Percentiles rank a stretch among this genome's conserved stretches.
These are phyloP conservation scores for Sparidentex hasta DNA, from an alignment of 2,797 vertebrate genomes.

Conservation along the genomic window DNA sequence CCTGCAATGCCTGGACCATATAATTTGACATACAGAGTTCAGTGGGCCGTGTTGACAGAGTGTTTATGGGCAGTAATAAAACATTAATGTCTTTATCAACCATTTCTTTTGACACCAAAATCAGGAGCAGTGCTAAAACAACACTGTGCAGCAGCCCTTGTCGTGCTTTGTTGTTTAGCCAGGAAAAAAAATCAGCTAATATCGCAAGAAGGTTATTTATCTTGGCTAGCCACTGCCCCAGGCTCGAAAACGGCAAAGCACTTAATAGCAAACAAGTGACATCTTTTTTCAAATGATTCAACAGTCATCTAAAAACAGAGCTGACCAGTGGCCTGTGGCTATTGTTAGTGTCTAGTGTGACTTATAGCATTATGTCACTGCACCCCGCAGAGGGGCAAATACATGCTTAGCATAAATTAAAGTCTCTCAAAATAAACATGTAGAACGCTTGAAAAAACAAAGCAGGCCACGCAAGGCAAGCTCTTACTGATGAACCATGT, in stretches of 20 bases:
- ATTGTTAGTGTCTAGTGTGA: constrained; percentile 84
- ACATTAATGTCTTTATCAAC: constrained; percentile 66
- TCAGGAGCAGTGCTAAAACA: constrained; percentile 46
- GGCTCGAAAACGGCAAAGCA: constrained; percentile 81
- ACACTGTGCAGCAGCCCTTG: constrained; percentile 64
- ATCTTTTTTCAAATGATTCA: constrained; percentile 85
- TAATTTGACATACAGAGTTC: constrained; percentile 59
- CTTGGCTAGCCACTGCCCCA: constrained; percentile 77
- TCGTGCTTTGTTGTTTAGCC: constrained; percentile 74
- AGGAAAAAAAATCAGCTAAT: constrained; percentile 77
- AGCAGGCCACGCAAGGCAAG: constrained; percentile 40
- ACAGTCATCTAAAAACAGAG: constrained; percentile 83
- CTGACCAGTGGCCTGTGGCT: constrained; percentile 82
- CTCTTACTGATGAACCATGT: constrained; percentile 30
- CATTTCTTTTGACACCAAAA: constrained; percentile 64
- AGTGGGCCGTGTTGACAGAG: constrained; percentile 61
- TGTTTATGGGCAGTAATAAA: constrained; percentile 68
- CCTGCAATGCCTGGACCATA: constrained; percentile 38
- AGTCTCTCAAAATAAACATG: constrained; percentile 78
- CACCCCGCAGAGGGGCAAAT: constrained; percentile 74
- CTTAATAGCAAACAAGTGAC: constrained; percentile 88
- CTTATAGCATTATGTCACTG: constrained; percentile 85
- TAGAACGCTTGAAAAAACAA: constrained; percentile 72
- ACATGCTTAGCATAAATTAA: constrained; percentile 85
- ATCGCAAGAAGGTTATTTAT: constrained; percentile 84